A percentile compares a stretch with the other conserved stretches of the same genome.
Conservation (phyloP, 2,113 vertebrate species). For the Gorsachius goisagi region DNA sequence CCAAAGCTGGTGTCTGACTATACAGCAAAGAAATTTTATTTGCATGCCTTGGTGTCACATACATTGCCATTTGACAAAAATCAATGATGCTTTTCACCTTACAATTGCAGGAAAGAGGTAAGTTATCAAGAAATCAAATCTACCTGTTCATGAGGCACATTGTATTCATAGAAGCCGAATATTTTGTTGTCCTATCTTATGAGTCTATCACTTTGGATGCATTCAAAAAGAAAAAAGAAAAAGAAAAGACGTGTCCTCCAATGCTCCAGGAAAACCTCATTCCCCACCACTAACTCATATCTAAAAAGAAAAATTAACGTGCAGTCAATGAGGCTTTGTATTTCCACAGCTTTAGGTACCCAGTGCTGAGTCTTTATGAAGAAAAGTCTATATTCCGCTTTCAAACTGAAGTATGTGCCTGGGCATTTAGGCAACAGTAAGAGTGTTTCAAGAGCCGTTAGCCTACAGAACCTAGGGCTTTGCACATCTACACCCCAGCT, state of each 20-base stretch:
- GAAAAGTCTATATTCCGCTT: background rate
- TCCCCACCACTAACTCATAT: background rate
- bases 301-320: background rate
- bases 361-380: background rate
- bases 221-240: background rate
- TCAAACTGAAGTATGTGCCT: background rate
- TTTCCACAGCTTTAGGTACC: background rate
- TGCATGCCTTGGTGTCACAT: conserved; percentile 79
- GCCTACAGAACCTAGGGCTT: background rate
- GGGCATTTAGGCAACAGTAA: background rate
- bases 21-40: conserved; percentile 75
- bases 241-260: background rate
- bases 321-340: background rate
- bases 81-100: conserved; percentile 79
- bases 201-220: background rate
- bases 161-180: background rate
- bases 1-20: conserved; percentile 76
- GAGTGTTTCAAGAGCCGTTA: background rate
- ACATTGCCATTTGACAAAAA: conserved; percentile 73
- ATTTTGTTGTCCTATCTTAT: background rate
- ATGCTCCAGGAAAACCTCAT: background rate
- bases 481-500: background rate
- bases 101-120: conserved; percentile 78
- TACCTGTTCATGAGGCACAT: background rate
- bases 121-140: background rate